These are phyloP conservation scores for Mus spretus DNA, from an alignment of 2,797 vertebrate species.

Conservation along the genomic window DNA sequence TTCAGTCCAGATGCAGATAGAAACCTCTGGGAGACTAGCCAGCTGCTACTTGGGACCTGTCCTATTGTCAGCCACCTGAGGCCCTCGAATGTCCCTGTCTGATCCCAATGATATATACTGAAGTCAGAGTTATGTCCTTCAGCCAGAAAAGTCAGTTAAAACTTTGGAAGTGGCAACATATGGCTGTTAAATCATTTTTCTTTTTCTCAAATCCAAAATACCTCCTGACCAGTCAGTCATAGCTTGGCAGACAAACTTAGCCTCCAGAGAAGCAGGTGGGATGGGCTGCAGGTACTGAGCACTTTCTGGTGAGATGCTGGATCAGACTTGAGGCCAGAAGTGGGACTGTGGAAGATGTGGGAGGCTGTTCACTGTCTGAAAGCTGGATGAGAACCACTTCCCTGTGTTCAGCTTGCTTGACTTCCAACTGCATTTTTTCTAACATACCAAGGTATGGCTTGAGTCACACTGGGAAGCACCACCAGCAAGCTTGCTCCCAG, in stretches of 20 bases:
- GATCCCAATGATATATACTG: not conserved
- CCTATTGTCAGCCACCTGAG: slow-evolving; percentile 38
- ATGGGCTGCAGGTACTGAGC: not conserved
- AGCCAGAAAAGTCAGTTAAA: slow-evolving; percentile 36
- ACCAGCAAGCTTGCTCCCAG: not conserved
- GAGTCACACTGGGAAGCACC: not conserved
- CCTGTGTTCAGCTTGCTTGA: not conserved
- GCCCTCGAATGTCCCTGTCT: not conserved
- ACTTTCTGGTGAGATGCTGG: slow-evolving; percentile 14
- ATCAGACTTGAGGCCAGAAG: not conserved
- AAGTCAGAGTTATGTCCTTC: slow-evolving; percentile 52
- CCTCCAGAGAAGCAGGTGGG: not conserved
- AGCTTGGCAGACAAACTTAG: slow-evolving; percentile 1
- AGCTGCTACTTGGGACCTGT: not conserved
- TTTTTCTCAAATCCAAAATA: slow-evolving; percentile 31
- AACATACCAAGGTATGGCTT: not conserved
- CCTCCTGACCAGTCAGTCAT: not conserved
- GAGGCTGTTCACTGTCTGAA: not conserved
- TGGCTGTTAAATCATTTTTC: slow-evolving; percentile 41
- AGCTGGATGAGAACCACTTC: not conserved
- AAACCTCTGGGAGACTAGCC: slow-evolving; percentile 48
- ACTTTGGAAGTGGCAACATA: not conserved
- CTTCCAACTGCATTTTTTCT: not conserved
- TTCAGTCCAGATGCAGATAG: slow-evolving; percentile 34
- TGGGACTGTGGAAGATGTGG: not conserved